Base-by-base conservation (phyloP, 2,888 invertebrate genomes). In the Leptopterna dolabrata region DNA sequence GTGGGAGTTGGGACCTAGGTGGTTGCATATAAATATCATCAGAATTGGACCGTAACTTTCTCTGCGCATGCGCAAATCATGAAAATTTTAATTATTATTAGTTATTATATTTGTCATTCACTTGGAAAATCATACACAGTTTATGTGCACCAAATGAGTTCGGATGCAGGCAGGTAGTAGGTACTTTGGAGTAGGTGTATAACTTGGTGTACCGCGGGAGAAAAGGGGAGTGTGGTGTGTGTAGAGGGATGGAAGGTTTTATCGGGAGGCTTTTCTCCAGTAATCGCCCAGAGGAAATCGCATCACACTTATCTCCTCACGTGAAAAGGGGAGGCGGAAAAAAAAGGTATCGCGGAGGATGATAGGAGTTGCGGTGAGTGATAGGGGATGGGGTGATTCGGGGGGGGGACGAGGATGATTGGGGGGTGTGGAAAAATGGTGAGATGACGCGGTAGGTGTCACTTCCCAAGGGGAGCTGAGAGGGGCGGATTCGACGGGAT, bases 271-370 rank as follows among this genome's bases (percentile, higher is more conserved):
- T 78, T 78, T 78, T 78, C 78, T 45, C 11, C 78, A 11, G 45
- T 78, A 78, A 78, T 78, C 78, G 78, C 45, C 51, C 78, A 45
- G 24, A 45, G 78, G 78, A 78, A 78, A 78, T 78, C 78, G 78
- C 27, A 78, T 78, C 78, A 45, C 78, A 78, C 78, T 78, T 78
- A 73, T 73, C 73, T 73, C 73, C 36, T 73, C 45, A 63, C 24
- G 63, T 63, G 63, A 63, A 63, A 63, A 24, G 63, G 24, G 63
- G 24, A 7, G 7, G 36, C 2, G 27, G 27, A 63, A 63, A 63
- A 63, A 27, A 63, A 19, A 24, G 19, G 24, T 24, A 0, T 1
- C 11, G 51, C 6, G 16, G 51, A 16, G 13, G 51, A 16, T 51
- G 51, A n/a, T 14, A 51, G 51, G 51, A n/a, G 51, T n/a, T n/a